These are phyloP conservation scores for Mustela nigripes DNA, from an alignment of 2,113 vertebrate species.

Conservation along the genomic window DNA sequence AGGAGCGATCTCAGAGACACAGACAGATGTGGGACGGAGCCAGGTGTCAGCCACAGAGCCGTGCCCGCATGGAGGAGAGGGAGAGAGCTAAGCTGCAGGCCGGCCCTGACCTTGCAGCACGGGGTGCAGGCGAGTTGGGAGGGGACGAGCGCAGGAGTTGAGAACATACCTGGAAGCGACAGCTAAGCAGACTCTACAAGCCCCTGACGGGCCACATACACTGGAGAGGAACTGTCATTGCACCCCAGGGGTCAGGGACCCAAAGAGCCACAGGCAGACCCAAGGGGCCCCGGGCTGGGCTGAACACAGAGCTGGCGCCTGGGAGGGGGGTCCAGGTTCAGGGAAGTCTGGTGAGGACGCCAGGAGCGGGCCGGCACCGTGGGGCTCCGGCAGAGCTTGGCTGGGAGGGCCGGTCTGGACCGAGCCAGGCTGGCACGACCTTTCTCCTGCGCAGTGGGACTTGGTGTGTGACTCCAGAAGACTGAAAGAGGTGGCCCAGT, in stretches of 20 bases:
- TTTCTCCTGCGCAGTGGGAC: constrained; percentile 84
- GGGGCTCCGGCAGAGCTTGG: not conserved
- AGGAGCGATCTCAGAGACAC: not conserved
- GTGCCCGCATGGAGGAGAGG: not conserved
- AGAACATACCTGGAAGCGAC: not conserved
- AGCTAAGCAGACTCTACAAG: not conserved
- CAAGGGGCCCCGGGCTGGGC: not conserved
- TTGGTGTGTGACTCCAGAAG: constrained; percentile 84
- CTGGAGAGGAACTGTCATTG: not conserved
- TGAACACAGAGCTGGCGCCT: not conserved
- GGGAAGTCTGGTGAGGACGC: not conserved
- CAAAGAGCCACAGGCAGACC: not conserved
- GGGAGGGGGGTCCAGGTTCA: not conserved
- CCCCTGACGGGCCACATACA: not conserved
- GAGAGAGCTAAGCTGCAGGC: too few species aligned
- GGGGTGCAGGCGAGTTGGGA: accelerated
- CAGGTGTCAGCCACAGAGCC: not conserved
- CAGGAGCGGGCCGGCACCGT: accelerated
- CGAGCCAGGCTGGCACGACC: not conserved
- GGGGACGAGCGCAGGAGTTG: not conserved
- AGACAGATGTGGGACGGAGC: not conserved
- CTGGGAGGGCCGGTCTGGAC: not conserved
- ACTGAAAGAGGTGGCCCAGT: constrained; percentile 88
- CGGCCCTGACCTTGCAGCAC: not conserved
- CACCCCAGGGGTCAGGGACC: not conserved